Conservation (phyloP, 1,140 invertebrate species). For the Zaprionus africanus region DNA sequence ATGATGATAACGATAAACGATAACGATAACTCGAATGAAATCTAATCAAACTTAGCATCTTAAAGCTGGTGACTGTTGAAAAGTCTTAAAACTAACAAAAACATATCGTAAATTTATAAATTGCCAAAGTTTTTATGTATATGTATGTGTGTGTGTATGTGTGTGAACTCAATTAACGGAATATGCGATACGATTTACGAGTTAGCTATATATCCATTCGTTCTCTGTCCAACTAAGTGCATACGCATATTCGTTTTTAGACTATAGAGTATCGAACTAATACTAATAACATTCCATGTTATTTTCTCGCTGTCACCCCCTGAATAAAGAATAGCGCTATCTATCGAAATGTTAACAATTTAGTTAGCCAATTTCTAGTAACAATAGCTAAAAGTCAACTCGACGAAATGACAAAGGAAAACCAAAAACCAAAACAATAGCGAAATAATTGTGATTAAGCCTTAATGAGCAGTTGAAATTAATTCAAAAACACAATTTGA, state of each 20-base stretch:
- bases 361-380: slow-evolving; percentile 74
- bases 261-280: slow-evolving; percentile 4
- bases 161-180: slow-evolving; percentile 44
- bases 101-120: slow-evolving; percentile 83
- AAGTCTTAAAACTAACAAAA: slow-evolving; percentile 83
- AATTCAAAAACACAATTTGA: slow-evolving; percentile 60
- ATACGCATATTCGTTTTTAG: slow-evolving; percentile 28
- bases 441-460: slow-evolving; percentile 68
- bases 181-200: slow-evolving; percentile 25
- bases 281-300: slow-evolving; percentile 73
- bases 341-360: slow-evolving; percentile 54
- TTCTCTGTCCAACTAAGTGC: slow-evolving; percentile 40
- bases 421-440: slow-evolving; percentile 62
- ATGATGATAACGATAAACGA: slow-evolving; percentile 12
- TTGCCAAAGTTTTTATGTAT: slow-evolving; percentile 81
- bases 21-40: slow-evolving; percentile 24
- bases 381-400: slow-evolving; percentile 53
- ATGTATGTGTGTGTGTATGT: slow-evolving; percentile 50
- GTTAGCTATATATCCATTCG: slow-evolving; percentile 38
- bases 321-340: slow-evolving; percentile 29
- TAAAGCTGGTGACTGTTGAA: slow-evolving; percentile 75
- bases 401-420: slow-evolving; percentile 18
- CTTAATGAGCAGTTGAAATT: slow-evolving; percentile 61
- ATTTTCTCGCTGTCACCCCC: slow-evolving; percentile 51
- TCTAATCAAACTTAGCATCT: slow-evolving; percentile 71